Base-by-base conservation (phyloP, 2,888 invertebrate species). In the Andrena marginata region DNA sequence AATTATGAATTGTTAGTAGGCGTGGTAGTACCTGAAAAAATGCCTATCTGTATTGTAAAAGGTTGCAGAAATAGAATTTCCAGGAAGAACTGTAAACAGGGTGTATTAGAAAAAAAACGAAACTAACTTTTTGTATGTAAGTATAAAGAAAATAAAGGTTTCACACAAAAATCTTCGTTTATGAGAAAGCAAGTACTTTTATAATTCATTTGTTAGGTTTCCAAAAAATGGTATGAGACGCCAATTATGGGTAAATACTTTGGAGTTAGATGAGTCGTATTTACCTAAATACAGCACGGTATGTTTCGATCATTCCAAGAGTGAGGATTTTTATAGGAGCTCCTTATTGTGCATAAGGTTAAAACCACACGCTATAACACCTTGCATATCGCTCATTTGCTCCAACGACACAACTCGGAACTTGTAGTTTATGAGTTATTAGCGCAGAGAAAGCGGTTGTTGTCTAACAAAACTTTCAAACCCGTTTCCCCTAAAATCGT, bases 131-230 rank as follows among this genome's bases (percentile, higher is more conserved):
- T 16, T 48, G n/a, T 64, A 7, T 16, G 64, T 64, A 64, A 48
- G 48, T 13, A 42, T 42, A 13, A 42, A 42, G 10, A 42, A 42
- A 3, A 42, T 10, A 13, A 10, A 42, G 13, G 35, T 42, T 13
- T 42, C 35, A 3, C 35, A 10, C 2, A 10, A 35, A 20, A 20
- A 63, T 20, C 23, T 35, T 10, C 8, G 23, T 35, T 8, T 42
- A 20, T 23, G 23, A 10, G 35, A 31, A 20, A 23, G 2, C 13
- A 20, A 8, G n/a, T 42, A 7, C 4, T 48, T 64, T 64, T 64
- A 20, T 42, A 23, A 63, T n/a, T 63, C 13, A 31, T 68, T 68
- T 54, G 20, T 33, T 13, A 69, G 68, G 35, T 16, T 56, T 69
- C 68, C 68, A 2, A 69, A 56, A 56, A 13, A 16, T 33, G 13